Conservation (phyloP, 2,797 vertebrate species). For the Mus caroli region DNA sequence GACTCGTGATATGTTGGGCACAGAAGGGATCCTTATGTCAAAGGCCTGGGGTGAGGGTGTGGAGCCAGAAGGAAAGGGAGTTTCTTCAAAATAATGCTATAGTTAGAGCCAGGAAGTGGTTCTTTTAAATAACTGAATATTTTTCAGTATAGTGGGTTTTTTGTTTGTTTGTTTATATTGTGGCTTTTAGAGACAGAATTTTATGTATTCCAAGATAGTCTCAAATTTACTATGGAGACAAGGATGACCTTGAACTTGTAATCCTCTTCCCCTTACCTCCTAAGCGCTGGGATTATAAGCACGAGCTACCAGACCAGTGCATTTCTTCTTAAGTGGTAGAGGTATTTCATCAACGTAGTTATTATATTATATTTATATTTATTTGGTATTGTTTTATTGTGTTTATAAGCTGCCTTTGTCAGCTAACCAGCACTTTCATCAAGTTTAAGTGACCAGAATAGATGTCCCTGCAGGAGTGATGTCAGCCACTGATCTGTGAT, state of each 20-base stretch:
- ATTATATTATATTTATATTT: neutral
- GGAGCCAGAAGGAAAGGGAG: neutral
- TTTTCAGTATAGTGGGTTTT: neutral
- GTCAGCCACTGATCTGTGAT: neutral
- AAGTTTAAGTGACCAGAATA: neutral
- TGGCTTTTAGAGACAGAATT: neutral
- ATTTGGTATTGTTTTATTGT: neutral
- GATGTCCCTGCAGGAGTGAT: accelerated
- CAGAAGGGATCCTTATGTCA: neutral
- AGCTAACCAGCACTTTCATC: accelerated
- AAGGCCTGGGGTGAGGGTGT: neutral
- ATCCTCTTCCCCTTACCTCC: neutral
- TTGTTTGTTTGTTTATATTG: neutral
- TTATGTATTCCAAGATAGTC: neutral
- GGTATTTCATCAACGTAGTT: neutral
- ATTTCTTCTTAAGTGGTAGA: neutral
- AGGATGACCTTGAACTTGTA: neutral
- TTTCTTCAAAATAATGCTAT: neutral
- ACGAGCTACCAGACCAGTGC: neutral
- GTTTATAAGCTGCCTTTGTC: neutral
- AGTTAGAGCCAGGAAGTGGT: neutral
- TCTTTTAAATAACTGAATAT: neutral
- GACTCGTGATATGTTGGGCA: neutral
- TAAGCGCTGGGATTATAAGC: neutral
- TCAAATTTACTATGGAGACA: neutral